Conservation (phyloP, 2,888 invertebrate species). For the Drosophila vallismaia region DNA sequence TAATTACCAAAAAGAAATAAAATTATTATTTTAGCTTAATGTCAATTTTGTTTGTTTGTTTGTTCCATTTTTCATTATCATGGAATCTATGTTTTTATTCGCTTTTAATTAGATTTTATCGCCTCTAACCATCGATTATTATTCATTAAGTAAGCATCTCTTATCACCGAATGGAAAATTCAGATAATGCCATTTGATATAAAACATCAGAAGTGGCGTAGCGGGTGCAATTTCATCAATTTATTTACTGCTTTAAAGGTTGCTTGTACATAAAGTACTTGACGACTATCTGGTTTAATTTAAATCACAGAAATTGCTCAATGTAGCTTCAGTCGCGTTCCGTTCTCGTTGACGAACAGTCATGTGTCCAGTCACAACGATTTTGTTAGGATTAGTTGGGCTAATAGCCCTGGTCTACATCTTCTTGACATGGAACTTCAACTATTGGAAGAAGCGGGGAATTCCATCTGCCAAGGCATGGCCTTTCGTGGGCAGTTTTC, state of each 20-base stretch:
- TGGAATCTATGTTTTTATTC: too few species aligned
- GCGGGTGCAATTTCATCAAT: constrained; percentile 2
- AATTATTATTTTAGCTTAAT: too few species aligned
- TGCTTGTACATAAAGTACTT: background rate
- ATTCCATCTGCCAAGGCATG: constrained; percentile 80
- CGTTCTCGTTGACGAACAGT: background rate
- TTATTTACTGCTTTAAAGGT: background rate
- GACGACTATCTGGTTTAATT: constrained; percentile 11
- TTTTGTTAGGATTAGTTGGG: constrained; percentile 27
- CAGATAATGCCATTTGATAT: background rate
- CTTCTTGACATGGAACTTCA: constrained; percentile 77
- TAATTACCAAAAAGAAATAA: too few species aligned
- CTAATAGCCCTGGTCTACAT: constrained; percentile 56
- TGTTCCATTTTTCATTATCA: too few species aligned
- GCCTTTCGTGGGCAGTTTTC: constrained; percentile 82
- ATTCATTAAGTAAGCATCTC: too few species aligned
- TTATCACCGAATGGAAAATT: too few species aligned
- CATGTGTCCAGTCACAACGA: constrained; percentile 37
- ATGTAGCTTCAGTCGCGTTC: constrained; percentile 28
- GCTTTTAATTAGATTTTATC: too few species aligned
- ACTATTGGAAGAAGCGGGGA: constrained; percentile 82
- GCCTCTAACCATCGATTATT: too few species aligned
- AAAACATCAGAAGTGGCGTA: background rate
- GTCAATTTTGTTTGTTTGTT: too few species aligned
- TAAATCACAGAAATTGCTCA: constrained; percentile 1